Evolutionary conservation across 2,797 vertebrate species (phyloP).

Genomic region (Australoheros facetus): DNA sequence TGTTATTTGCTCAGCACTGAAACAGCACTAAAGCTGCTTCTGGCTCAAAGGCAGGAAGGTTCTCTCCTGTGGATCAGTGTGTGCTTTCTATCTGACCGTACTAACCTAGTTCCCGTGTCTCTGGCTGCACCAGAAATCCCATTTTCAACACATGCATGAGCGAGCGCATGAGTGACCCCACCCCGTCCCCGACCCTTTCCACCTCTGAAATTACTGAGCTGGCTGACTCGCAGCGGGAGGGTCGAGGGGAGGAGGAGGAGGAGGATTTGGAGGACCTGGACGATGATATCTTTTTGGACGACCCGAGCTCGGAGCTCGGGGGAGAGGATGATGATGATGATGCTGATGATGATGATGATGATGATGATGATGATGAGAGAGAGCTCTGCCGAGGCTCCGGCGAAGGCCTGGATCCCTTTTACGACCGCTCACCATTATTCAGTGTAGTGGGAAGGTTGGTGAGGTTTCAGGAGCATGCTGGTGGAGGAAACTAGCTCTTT

Average conservation of each 20-base stretch:
- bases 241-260: constrained; percentile 88
- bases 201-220: constrained; percentile 97
- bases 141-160: constrained; percentile 99
- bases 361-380: constrained; percentile 26
- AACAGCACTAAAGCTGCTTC: not conserved
- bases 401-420: constrained; percentile 99
- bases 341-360: constrained; percentile 71
- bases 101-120: constrained; percentile 95
- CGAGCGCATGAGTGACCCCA: constrained; percentile 97
- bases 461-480: constrained; percentile 97
- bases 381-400: constrained; percentile 81
- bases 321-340: constrained; percentile 77
- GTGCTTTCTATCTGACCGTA: constrained; percentile 86
- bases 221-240: constrained; percentile 91
- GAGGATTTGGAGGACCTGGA: constrained; percentile 84
- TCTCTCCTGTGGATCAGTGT: constrained; percentile 63
- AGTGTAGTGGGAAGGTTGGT: constrained; percentile 99
- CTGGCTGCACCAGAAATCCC: constrained; percentile 97
- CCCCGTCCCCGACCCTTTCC: constrained; percentile 97
- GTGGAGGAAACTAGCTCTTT: constrained; percentile 99
- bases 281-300: constrained; percentile 94
- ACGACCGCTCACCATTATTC: constrained; percentile 99
- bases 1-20: not conserved
- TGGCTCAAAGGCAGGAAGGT: constrained; percentile 11
- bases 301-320: constrained; percentile 85